These are phyloP conservation scores for Formica aserva DNA, from an alignment of 2,888 invertebrate genomes.

Conservation along the genomic window DNA sequence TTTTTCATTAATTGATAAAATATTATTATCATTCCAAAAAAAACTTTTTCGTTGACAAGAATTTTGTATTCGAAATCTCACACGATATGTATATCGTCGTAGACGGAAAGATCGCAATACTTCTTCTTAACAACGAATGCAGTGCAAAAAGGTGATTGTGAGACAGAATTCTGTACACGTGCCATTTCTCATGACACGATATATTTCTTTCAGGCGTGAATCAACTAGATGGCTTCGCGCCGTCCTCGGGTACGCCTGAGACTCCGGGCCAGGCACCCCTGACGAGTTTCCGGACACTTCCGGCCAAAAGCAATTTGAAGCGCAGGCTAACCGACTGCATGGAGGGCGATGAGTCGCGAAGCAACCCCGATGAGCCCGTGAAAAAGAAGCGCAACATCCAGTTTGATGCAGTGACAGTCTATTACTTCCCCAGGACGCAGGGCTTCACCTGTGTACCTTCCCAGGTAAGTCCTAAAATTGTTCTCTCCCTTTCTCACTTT, in stretches of 20 bases:
- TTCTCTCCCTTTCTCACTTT: not conserved
- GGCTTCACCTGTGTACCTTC: conserved; percentile 97
- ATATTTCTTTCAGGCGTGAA: conserved; percentile 55
- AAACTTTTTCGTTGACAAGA: conserved; percentile 4
- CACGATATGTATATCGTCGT: not conserved
- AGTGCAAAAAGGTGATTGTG: not conserved
- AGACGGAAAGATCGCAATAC: not conserved
- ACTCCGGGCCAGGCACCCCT: conserved; percentile 74
- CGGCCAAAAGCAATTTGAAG: conserved; percentile 90
- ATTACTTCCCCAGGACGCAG: conserved; percentile 97
- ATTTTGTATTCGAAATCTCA: conserved; percentile 8
- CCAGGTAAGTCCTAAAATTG: conserved; percentile 87
- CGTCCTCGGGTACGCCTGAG: conserved; percentile 65
- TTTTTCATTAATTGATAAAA: not conserved
- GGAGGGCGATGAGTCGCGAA: conserved; percentile 81
- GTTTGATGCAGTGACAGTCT: conserved; percentile 97
- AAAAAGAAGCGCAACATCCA: conserved; percentile 93
- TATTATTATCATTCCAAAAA: not conserved
- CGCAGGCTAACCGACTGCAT: conserved; percentile 86
- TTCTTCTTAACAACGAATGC: not conserved
- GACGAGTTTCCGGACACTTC: conserved; percentile 76
- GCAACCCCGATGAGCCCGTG: conserved; percentile 86
- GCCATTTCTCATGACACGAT: not conserved
- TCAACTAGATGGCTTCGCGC: conserved; percentile 77
- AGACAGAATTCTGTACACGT: not conserved